Evolutionary conservation across 2,888 invertebrate species (phyloP).

Genomic region (Cryptus armator): DNA sequence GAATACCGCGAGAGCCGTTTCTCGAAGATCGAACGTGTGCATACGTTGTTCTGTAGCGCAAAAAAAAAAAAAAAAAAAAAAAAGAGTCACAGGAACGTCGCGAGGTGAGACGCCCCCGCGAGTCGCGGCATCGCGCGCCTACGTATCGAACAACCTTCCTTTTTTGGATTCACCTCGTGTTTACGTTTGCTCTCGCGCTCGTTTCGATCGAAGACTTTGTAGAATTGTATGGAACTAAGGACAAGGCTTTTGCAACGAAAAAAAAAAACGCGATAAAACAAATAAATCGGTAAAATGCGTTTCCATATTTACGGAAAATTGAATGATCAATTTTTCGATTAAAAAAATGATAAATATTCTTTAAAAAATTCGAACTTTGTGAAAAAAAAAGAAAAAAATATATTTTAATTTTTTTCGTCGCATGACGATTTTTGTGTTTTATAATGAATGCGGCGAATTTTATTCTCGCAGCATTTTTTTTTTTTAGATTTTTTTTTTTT

Average conservation of each 20-base stretch:
- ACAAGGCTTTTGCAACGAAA: not conserved
- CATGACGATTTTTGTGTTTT: too few relatives aligned
- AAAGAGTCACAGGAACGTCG: conserved; percentile 42
- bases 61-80: conserved; percentile 38
- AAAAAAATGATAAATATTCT: too few relatives aligned
- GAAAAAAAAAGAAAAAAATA: too few relatives aligned
- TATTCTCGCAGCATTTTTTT: too few relatives aligned
- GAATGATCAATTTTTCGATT: not conserved
- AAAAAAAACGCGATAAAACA: not conserved
- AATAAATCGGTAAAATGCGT: not conserved
- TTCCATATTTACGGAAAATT: not conserved
- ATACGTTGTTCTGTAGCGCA: not conserved
- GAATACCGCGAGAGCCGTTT: conserved; percentile 16
- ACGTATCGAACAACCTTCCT: conserved; percentile 69
- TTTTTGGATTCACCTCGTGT: conserved; percentile 67
- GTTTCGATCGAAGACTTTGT: conserved; percentile 16
- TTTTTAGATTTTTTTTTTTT: too few relatives aligned
- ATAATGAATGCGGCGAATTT: too few relatives aligned
- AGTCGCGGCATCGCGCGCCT: conserved; percentile 61
- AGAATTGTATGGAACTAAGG: not conserved
- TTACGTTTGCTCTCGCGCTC: conserved; percentile 31
- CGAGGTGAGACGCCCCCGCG: conserved; percentile 65
- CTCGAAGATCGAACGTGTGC: conserved; percentile 24
- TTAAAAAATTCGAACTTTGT: too few relatives aligned
- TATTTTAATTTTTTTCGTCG: not conserved